phyloP scores from a whole-genome alignment of 2,797 vertebrate species.

The Hippoglossus hippoglossus region DNA sequence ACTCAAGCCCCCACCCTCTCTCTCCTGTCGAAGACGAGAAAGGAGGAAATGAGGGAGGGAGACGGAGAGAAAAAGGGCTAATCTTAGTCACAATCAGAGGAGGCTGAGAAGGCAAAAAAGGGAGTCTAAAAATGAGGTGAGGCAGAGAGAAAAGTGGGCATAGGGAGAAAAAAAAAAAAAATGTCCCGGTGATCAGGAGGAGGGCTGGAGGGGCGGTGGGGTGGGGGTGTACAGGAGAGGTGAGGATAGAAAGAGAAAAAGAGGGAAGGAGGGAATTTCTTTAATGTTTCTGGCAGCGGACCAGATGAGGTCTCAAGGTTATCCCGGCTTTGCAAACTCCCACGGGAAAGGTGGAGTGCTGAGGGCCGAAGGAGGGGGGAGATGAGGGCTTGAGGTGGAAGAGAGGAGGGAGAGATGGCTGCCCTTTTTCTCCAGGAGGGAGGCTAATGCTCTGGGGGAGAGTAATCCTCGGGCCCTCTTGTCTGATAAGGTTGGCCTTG shows the following conservation, averaged over 20 bases:
- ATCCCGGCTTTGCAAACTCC: conserved; percentile 90
- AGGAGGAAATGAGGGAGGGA: conserved; percentile 75
- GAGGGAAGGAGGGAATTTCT: conserved; percentile 79
- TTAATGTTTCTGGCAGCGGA: conserved; percentile 90
- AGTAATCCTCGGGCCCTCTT: conserved; percentile 75
- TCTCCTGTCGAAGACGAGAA: conserved; percentile 76
- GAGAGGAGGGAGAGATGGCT: conserved; percentile 74
- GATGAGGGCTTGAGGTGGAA: conserved; percentile 73
- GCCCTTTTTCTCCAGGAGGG: conserved; percentile 81
- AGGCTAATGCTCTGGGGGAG: conserved; percentile 69
- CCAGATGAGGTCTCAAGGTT: conserved; percentile 91
- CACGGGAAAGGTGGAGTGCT: conserved; percentile 92
- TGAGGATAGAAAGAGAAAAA: conserved; percentile 78
- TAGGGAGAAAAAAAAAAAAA: conserved; percentile 72
- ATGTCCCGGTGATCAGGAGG: conserved; percentile 80
- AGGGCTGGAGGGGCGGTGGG: conserved; percentile 71
- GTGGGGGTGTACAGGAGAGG: conserved; percentile 74
- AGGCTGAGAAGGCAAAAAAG: conserved; percentile 77
- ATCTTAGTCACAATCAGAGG: conserved; percentile 86
- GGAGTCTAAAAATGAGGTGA: conserved; percentile 67
- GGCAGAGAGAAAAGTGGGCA: conserved; percentile 79
- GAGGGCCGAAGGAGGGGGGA: conserved; percentile 71
- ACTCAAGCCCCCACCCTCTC: conserved; percentile 61
- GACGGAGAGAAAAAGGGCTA: conserved; percentile 72
- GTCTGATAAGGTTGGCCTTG: conserved; percentile 69